Conservation (phyloP, 2,797 vertebrate genomes). For the Pseudopleuronectes americanus region DNA sequence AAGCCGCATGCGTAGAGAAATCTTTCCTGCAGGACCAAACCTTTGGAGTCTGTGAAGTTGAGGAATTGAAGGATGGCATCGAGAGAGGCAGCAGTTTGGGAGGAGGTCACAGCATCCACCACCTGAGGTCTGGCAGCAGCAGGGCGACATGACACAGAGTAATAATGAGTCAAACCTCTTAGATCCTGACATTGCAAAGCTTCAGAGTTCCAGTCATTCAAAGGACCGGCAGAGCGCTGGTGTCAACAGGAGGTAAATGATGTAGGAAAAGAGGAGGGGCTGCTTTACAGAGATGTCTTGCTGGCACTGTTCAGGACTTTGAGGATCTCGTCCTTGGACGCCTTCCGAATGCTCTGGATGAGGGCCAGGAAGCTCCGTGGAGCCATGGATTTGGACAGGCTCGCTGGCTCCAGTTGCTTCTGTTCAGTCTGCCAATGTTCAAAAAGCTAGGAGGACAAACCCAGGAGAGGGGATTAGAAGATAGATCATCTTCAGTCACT, state of each 20-base stretch:
- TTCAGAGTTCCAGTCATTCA: background rate
- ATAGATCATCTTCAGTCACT: constrained; percentile 43
- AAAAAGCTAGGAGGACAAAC: constrained; percentile 82
- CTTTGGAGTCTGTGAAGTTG: constrained; percentile 91
- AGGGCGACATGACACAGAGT: constrained; percentile 8
- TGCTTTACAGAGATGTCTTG: constrained; percentile 90
- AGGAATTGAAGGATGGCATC: constrained; percentile 92
- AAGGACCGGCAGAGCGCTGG: background rate
- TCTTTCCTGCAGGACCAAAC: constrained; percentile 89
- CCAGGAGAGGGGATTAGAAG: constrained; percentile 39
- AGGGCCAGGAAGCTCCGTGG: constrained; percentile 91
- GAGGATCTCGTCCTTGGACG: constrained; percentile 91
- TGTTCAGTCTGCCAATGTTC: constrained; percentile 88
- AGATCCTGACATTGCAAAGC: background rate
- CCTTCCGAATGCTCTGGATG: constrained; percentile 89
- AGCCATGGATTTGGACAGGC: constrained; percentile 88
- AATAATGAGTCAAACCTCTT: background rate
- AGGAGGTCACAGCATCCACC: constrained; percentile 92
- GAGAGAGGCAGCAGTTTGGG: constrained; percentile 92
- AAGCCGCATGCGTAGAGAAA: constrained; percentile 98
- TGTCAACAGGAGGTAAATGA: constrained; percentile 12
- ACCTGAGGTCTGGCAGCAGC: constrained; percentile 89
- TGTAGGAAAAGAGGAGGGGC: constrained; percentile 21
- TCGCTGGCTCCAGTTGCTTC: constrained; percentile 88
- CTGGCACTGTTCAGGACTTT: constrained; percentile 88